Percentiles rank a stretch among this genome's conserved stretches.
Conservation (phyloP, 2,888 invertebrate genomes). For the Neuroscelio doddi region DNA sequence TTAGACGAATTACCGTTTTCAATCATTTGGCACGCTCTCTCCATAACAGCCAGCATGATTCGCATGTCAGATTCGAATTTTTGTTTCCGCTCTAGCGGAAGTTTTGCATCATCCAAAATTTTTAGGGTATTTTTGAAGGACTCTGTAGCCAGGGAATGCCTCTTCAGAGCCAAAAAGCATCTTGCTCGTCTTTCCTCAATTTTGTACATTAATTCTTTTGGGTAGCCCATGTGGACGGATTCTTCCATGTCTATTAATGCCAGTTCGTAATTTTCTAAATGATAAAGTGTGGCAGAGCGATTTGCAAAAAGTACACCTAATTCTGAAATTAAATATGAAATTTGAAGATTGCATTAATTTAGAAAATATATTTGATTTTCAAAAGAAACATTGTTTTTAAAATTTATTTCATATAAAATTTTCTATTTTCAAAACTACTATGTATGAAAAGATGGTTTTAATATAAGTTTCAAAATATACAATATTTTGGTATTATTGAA, state of each 20-base stretch:
- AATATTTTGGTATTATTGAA: too few species aligned
- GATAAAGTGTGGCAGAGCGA: slow-evolving; percentile 85
- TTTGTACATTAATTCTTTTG: slow-evolving; percentile 82
- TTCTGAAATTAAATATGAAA: slow-evolving; percentile 65
- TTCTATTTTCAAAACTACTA: too few species aligned
- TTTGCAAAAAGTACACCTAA: slow-evolving; percentile 83
- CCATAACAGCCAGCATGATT: slow-evolving; percentile 81
- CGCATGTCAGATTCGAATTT: slow-evolving; percentile 80
- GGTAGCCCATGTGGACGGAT: slow-evolving; percentile 79
- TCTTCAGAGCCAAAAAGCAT: slow-evolving; percentile 80
- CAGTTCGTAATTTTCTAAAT: slow-evolving; percentile 79
- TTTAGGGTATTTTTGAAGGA: slow-evolving; percentile 81
- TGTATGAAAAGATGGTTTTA: background rate
- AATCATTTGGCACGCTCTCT: slow-evolving; percentile 74
- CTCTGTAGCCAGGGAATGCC: slow-evolving; percentile 77
- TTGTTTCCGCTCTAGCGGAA: slow-evolving; percentile 77
- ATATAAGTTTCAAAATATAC: too few species aligned
- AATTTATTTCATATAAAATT: too few species aligned
- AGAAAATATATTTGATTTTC: too few species aligned
- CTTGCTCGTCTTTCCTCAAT: slow-evolving; percentile 83
- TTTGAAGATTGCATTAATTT: background rate
- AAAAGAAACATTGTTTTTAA: too few species aligned
- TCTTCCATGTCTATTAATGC: slow-evolving; percentile 82
- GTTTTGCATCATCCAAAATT: slow-evolving; percentile 78
- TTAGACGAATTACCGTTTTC: slow-evolving; percentile 16